These are phyloP conservation scores for Trypoxylon attenuatum DNA, from an alignment of 2,888 invertebrate genomes.

Conservation along the genomic window DNA sequence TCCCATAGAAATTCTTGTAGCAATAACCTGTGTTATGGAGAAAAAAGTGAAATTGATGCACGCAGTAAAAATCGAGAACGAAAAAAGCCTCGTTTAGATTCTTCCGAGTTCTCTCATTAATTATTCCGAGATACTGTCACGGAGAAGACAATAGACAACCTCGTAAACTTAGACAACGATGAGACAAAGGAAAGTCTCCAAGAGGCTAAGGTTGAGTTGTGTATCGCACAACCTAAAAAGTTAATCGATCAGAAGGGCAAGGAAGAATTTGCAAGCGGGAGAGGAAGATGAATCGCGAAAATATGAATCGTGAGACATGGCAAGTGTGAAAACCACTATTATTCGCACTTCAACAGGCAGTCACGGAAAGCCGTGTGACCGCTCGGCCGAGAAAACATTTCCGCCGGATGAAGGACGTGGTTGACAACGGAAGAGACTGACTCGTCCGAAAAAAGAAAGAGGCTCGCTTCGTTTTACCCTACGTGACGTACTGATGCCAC, in stretches of 20 bases:
- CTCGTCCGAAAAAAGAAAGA: slow-evolving; percentile 15
- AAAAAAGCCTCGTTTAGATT: too few species aligned
- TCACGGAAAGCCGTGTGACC: background rate
- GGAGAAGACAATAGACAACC: too few species aligned
- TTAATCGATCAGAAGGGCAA: background rate
- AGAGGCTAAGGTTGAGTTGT: too few species aligned
- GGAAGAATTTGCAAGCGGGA: background rate
- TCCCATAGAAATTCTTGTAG: too few species aligned
- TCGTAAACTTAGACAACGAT: too few species aligned
- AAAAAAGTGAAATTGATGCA: too few species aligned
- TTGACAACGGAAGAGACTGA: background rate
- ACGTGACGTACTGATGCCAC: slow-evolving; percentile 10
- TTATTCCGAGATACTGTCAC: too few species aligned
- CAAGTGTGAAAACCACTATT: background rate
- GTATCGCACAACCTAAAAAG: too few species aligned
- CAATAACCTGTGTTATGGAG: too few species aligned
- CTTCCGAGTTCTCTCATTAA: too few species aligned
- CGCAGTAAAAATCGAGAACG: too few species aligned
- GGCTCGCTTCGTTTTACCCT: slow-evolving; percentile 17
- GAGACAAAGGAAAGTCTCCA: too few species aligned
- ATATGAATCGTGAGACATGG: background rate
- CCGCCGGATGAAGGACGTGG: background rate
- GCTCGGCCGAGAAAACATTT: slow-evolving; percentile 15
- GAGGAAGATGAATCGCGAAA: background rate
- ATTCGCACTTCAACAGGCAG: slow-evolving; percentile 20